Conservation (phyloP, 2,113 vertebrate species). For the Myotis davidii region DNA sequence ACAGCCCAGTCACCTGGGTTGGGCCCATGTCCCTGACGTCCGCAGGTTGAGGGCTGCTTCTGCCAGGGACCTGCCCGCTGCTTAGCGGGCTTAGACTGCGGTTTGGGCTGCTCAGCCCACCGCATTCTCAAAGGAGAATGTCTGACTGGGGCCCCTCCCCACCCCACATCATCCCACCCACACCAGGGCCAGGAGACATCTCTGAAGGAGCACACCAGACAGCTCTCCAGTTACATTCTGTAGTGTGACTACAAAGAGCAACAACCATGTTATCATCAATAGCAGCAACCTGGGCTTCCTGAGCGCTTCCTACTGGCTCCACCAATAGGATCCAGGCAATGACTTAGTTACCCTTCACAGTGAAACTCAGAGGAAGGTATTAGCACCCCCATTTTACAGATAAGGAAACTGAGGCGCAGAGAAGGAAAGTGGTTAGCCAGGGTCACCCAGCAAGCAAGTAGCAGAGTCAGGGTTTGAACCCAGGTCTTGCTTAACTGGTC, state of each 20-base stretch:
- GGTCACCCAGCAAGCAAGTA: not conserved
- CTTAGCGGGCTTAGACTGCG: not conserved
- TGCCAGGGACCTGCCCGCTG: not conserved
- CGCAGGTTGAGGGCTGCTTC: not conserved
- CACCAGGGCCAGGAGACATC: not conserved
- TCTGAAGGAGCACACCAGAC: not conserved
- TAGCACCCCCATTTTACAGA: not conserved
- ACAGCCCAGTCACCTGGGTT: not conserved
- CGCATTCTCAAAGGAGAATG: not conserved
- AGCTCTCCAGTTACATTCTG: not conserved
- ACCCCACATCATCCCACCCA: not conserved
- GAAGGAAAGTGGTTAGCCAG: not conserved
- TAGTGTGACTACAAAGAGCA: not conserved
- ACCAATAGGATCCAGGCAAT: not conserved
- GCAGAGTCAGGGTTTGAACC: not conserved
- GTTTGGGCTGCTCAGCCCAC: not conserved
- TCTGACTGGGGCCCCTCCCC: not conserved
- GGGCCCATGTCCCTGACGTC: not conserved
- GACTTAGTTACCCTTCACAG: not conserved
- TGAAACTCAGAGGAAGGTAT: not conserved
- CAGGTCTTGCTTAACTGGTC: not conserved
- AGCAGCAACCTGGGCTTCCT: not conserved
- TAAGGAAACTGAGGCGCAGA: not conserved
- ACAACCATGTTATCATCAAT: not conserved
- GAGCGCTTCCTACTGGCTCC: not conserved